Evolutionary conservation across 1,140 invertebrate species (phyloP).

Genomic region (Tachypleus tridentatus): DNA sequence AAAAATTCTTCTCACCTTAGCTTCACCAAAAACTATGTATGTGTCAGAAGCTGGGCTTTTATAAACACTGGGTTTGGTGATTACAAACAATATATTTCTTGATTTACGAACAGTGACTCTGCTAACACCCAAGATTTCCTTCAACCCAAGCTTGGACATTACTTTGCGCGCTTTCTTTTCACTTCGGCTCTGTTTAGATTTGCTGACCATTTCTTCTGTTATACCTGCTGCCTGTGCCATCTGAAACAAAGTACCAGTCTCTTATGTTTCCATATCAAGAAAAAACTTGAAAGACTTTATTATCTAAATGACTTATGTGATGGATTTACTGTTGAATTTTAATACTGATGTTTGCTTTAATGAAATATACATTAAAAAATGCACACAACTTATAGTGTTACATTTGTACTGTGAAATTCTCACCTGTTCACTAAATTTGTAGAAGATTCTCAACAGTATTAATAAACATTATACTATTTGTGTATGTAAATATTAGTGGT

Average conservation of each 20-base stretch:
- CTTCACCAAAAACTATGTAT: conserved; percentile 99
- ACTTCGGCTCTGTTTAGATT: conserved; percentile 92
- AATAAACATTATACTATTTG: no score
- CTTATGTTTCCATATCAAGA: no score
- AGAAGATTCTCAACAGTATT: no score
- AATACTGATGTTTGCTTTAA: no score
- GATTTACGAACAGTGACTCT: conserved; percentile 97
- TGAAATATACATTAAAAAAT: no score
- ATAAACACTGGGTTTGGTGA: conserved; percentile 98
- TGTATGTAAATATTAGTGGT: no score
- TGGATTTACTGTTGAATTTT: background rate
- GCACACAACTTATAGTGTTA: no score
- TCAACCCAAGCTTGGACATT: conserved; percentile 96
- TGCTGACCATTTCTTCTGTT: conserved; percentile 75
- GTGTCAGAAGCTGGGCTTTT: conserved; percentile 99
- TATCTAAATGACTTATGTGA: no score
- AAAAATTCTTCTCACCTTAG: conserved; percentile 50
- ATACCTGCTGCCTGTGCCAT: conserved; percentile 51
- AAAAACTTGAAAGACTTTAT: no score
- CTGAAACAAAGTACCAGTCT: conserved; percentile 13
- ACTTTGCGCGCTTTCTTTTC: conserved; percentile 99
- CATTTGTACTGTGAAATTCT: no score
- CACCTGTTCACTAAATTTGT: no score
- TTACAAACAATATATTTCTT: conserved; percentile 98
- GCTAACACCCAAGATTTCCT: conserved; percentile 87